Evolutionary conservation across 2,113 vertebrate genomes (phyloP).

Genomic region (Cebidichthys violaceus): DNA sequence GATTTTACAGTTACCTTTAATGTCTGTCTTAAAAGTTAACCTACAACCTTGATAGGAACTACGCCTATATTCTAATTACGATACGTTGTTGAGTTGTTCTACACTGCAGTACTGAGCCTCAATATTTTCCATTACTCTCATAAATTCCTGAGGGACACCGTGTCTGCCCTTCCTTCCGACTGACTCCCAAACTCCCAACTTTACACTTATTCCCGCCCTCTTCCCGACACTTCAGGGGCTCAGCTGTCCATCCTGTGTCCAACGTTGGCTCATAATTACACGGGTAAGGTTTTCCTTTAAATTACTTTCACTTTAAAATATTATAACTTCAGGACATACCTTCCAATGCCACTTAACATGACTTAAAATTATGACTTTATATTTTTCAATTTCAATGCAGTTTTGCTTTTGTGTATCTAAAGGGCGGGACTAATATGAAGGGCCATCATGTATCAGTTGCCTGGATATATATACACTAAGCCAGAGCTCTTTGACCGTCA

Average conservation of each 20-base stretch:
- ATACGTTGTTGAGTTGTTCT: not conserved
- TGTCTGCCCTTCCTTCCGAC: constrained; percentile 12
- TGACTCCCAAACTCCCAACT: constrained; percentile 20
- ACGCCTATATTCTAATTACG: fast-evolving
- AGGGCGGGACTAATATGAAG: not conserved
- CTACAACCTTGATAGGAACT: not conserved
- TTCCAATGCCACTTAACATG: not conserved
- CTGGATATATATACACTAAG: not conserved
- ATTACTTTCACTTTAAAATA: not conserved
- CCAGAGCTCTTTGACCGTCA: not conserved
- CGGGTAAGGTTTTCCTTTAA: not conserved
- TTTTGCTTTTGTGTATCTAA: not conserved
- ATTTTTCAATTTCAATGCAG: not conserved
- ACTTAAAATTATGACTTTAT: not conserved
- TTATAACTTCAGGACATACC: not conserved
- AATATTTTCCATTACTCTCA: constrained; percentile 38
- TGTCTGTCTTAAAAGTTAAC: not conserved
- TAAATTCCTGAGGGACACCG: constrained; percentile 67
- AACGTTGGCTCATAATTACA: not conserved
- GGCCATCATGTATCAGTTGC: not conserved
- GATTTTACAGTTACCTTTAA: constrained; percentile 29
- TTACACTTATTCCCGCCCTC: constrained; percentile 64
- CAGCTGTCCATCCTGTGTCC: not conserved
- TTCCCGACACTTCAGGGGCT: not conserved
- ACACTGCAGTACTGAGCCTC: not conserved